Base-by-base conservation (phyloP, 1,140 invertebrate genomes). In the Papilio aristodemus region DNA sequence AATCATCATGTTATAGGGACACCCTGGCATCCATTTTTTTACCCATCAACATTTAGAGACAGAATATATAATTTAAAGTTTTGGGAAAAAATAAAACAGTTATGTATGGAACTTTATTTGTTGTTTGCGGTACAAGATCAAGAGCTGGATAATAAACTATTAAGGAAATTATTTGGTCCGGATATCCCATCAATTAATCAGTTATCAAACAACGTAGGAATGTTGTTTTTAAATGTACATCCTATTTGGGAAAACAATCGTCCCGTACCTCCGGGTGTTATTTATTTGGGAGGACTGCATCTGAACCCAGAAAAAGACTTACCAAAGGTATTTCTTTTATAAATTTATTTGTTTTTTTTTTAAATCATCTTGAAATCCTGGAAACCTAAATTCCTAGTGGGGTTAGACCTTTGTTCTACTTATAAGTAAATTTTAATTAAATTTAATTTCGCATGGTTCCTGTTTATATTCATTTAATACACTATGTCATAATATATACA, bases 181-280 rank as follows among this genome's bases (percentile, higher is more conserved):
- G 76, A 86, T 70, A 68, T 87, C 14, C 88, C 92, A 4, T 43
- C 74, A 13, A 14, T 93, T 1, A 70, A 70, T 0, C 87, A 92
- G 67, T 71, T 94, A 14, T 81, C 85, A 19, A 79, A 85, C 17
- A 92, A 92, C 75, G 80, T 92, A 0, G 90, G 91, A 41, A 77
- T 95, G 79, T 64, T 94, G 14, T 91, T 95, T 69, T 67, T 92
- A 6, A 93, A 92, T 70, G 80, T 79, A 11, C 88, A 93, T 86
- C 89, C 87, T 5, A 76, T 90, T n/a, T 86, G 92, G 73, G 79
- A 85, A 25, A 79, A 82, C 58, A 83, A 87, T 39, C 84, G 90
- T 17, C 89, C 93, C 6, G 74, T 91, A 9, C 84, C 90, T n/a
- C 92, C 93, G 11, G 85, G 78, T 46, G 85, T 93, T 1, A 73